Evolutionary conservation across 2,888 invertebrate species (phyloP).

Genomic region (Amphipoea oculea): DNA sequence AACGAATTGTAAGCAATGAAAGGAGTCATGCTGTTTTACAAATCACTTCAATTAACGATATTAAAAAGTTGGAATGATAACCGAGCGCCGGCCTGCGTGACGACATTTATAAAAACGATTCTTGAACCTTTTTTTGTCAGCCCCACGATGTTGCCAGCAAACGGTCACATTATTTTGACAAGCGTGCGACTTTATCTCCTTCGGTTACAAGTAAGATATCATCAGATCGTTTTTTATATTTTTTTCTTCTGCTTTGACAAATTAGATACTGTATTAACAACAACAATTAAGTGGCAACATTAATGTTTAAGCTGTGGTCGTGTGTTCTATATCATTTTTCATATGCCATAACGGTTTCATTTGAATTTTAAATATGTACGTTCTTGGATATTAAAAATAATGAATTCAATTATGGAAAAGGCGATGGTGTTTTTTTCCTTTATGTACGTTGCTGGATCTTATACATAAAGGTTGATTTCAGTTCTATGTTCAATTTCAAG

Average conservation of each 20-base stretch:
- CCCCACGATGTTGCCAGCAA: constrained; percentile 69
- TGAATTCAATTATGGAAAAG: constrained; percentile 20
- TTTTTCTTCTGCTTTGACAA: constrained; percentile 60
- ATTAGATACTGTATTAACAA: constrained; percentile 69
- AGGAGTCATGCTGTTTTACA: constrained; percentile 91
- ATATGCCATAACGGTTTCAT: constrained; percentile 36
- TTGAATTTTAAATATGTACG: constrained; percentile 19
- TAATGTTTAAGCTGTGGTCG: constrained; percentile 62
- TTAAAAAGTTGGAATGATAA: constrained; percentile 89
- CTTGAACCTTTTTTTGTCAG: constrained; percentile 70
- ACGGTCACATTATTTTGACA: constrained; percentile 77
- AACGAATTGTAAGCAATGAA: constrained; percentile 90
- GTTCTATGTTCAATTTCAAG: constrained; percentile 17
- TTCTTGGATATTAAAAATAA: constrained; percentile 3
- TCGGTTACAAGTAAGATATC: constrained; percentile 69
- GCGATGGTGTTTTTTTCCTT: constrained; percentile 1
- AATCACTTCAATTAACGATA: constrained; percentile 91
- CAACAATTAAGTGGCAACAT: constrained; percentile 68
- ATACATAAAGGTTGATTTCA: constrained; percentile 11
- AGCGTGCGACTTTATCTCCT: constrained; percentile 87
- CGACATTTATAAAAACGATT: constrained; percentile 76
- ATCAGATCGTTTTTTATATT: constrained; percentile 56
- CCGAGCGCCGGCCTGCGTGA: constrained; percentile 81
- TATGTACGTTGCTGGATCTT: constrained; percentile 23
- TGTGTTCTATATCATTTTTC: constrained; percentile 48